These are phyloP conservation scores for Boloria euphrosyne DNA, from an alignment of 2,888 invertebrate genomes.

Conservation along the genomic window DNA sequence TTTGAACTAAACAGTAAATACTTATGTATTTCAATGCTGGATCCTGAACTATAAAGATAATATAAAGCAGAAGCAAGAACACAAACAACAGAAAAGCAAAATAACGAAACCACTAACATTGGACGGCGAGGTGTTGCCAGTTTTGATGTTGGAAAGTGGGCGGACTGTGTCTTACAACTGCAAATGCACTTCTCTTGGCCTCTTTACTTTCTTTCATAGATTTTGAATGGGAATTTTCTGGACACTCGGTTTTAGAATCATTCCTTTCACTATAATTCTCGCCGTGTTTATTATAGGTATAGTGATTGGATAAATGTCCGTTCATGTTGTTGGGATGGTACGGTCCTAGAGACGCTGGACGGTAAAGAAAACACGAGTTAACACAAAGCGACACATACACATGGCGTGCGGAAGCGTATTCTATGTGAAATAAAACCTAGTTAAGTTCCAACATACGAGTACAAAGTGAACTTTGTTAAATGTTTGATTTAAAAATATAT, in stretches of 20 bases:
- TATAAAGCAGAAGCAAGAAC: conserved; percentile 11
- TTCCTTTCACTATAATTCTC: conserved; percentile 78
- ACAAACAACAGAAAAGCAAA: conserved; percentile 44
- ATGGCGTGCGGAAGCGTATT: conserved; percentile 61
- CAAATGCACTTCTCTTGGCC: conserved; percentile 84
- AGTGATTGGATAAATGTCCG: conserved; percentile 71
- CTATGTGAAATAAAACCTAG: conserved; percentile 54
- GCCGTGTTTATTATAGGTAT: conserved; percentile 79
- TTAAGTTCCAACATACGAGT: conserved; percentile 42
- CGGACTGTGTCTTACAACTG: conserved; percentile 84
- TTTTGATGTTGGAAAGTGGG: conserved; percentile 66
- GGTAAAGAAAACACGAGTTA: conserved; percentile 70
- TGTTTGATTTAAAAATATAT: background rate
- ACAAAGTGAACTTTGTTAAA: conserved; percentile 4
- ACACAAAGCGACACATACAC: conserved; percentile 75
- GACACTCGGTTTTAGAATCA: conserved; percentile 73
- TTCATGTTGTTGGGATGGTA: conserved; percentile 77
- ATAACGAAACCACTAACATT: conserved; percentile 82
- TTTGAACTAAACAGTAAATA: too few relatives aligned
- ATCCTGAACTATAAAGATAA: conserved; percentile 12
- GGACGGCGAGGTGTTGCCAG: conserved; percentile 85
- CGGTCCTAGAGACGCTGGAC: conserved; percentile 77
- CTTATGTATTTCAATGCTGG: conserved; percentile 1
- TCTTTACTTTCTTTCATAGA: conserved; percentile 77
- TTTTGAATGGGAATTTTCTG: conserved; percentile 78